Conservation (phyloP, 2,113 vertebrate genomes). For the Periophthalmus modestus region DNA sequence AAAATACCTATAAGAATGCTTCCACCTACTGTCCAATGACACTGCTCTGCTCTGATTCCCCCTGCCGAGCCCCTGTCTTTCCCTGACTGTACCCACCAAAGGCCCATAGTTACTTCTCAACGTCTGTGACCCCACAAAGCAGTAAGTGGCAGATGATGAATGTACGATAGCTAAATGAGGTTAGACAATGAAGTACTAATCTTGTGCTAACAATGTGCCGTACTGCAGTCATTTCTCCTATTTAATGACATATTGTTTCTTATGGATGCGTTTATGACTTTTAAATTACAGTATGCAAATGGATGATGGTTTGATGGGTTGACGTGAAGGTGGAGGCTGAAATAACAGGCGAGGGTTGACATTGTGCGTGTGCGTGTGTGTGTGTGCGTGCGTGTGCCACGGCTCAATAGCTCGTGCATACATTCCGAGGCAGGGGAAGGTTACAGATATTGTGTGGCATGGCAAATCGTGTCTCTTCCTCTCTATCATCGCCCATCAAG, state of each 20-base stretch:
- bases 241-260: conserved; percentile 36
- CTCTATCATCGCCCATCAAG: conserved; percentile 77
- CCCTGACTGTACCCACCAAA: not conserved
- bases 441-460: conserved; percentile 74
- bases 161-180: not conserved
- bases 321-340: conserved; percentile 54
- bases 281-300: conserved; percentile 48
- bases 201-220: not conserved
- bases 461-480: conserved; percentile 71
- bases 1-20: not conserved
- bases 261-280: conserved; percentile 34
- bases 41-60: not conserved
- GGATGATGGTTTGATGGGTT: conserved; percentile 51
- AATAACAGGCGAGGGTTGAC: conserved; percentile 57
- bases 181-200: not conserved
- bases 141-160: not conserved
- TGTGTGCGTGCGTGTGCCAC: conserved; percentile 49
- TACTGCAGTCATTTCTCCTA: conserved; percentile 8
- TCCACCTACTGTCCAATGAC: not conserved
- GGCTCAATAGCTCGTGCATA: conserved; percentile 57
- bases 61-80: not conserved
- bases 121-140: not conserved
- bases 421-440: conserved; percentile 58
- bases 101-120: not conserved
- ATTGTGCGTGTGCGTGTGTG: conserved; percentile 35